Conservation (phyloP, 1,140 invertebrate genomes). For the Drosophila hydei region DNA sequence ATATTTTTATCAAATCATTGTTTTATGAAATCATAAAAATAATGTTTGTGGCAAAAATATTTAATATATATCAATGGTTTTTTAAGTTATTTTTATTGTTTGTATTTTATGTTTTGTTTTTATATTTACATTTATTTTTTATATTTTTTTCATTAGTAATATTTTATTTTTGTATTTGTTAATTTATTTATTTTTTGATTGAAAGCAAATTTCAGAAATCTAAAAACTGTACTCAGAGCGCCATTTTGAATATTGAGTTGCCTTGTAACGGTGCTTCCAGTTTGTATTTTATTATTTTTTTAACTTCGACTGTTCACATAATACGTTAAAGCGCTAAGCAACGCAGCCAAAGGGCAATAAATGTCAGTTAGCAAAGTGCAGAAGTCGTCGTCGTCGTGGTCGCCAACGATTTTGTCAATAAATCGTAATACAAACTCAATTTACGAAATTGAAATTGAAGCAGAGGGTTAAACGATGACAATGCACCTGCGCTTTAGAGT, state of each 20-base stretch:
- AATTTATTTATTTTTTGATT: background rate
- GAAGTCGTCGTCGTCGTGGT: conserved; percentile 46
- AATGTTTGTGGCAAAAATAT: no score
- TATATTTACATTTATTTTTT: no score
- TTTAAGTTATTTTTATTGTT: background rate
- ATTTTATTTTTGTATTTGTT: background rate
- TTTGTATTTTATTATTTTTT: background rate
- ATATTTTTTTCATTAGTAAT: background rate
- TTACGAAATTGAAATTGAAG: conserved; percentile 79
- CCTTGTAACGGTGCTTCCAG: background rate
- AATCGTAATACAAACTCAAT: conserved; percentile 82
- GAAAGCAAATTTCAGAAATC: background rate
- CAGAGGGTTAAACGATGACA: conserved; percentile 66
- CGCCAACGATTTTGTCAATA: conserved; percentile 68
- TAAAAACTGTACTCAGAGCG: conserved; percentile 17
- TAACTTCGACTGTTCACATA: conserved; percentile 33
- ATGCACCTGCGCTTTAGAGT: conserved; percentile 53
- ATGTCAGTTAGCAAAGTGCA: conserved; percentile 65
- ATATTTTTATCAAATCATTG: no score
- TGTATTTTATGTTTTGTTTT: background rate
- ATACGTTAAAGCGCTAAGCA: conserved; percentile 69
- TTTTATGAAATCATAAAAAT: no score
- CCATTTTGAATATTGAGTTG: conserved; percentile 47
- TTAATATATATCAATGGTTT: no score
- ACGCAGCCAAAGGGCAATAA: conserved; percentile 72